Evolutionary conservation across 2,888 invertebrate genomes (phyloP).

Genomic region (Drosophila nigricruria): DNA sequence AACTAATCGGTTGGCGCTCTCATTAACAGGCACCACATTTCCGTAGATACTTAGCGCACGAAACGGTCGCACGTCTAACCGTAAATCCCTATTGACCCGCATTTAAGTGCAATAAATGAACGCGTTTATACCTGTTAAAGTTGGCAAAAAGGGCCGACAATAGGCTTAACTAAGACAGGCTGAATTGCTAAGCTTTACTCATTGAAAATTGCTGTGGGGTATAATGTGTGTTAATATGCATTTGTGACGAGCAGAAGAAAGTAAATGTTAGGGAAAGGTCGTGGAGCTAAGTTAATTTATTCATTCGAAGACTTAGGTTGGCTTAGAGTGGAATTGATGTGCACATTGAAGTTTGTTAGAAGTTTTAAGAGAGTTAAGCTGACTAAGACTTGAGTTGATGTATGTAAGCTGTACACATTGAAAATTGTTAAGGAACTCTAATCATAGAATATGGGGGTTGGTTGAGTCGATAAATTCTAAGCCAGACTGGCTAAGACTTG

Average conservation of each 20-base stretch:
- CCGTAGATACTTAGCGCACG: slow-evolving; percentile 68
- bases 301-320: not conserved
- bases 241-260: not conserved
- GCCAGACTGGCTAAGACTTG: not conserved
- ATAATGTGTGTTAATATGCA: not conserved
- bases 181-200: slow-evolving; percentile 3
- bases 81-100: slow-evolving; percentile 75
- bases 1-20: slow-evolving; percentile 57
- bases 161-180: not conserved
- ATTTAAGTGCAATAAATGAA: slow-evolving; percentile 51
- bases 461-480: not conserved
- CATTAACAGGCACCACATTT: slow-evolving; percentile 56
- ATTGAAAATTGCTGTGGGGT: no score
- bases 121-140: slow-evolving; percentile 14
- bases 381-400: not conserved
- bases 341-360: not conserved
- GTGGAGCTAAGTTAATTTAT: not conserved
- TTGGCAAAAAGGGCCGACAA: slow-evolving; percentile 27
- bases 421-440: not conserved
- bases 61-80: slow-evolving; percentile 59
- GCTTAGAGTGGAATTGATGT: not conserved
- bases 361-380: not conserved
- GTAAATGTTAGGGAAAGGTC: not conserved
- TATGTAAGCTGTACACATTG: not conserved
- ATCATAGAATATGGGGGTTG: no score